Evolutionary conservation across 1,140 invertebrate genomes (phyloP).

Genomic region (Pogonomyrmex barbatus): DNA sequence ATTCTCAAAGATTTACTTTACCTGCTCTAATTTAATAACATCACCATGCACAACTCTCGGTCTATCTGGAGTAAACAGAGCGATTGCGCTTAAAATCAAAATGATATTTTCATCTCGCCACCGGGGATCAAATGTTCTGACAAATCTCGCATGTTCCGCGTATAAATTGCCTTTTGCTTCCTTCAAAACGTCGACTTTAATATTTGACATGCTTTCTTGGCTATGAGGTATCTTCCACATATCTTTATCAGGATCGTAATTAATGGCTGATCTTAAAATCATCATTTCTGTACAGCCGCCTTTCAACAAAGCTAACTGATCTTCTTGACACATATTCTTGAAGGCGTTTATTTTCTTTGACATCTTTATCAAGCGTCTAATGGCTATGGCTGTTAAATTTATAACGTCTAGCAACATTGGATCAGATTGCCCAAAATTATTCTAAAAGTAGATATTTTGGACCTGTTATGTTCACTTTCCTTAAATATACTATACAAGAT

Average conservation of each 20-base stretch:
- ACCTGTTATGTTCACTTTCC: not conserved
- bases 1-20: constrained; percentile 75
- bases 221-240: constrained; percentile 94
- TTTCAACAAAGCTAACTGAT: constrained; percentile 95
- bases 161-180: constrained; percentile 95
- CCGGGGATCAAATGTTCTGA: constrained; percentile 92
- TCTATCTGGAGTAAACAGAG: constrained; percentile 94
- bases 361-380: constrained; percentile 96
- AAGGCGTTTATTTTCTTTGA: constrained; percentile 95
- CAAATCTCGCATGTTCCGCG: constrained; percentile 93
- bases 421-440: constrained; percentile 88
- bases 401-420: constrained; percentile 93
- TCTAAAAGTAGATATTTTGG: constrained; percentile 50
- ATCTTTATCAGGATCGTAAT: constrained; percentile 93
- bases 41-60: constrained; percentile 93
- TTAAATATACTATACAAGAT: not conserved
- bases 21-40: constrained; percentile 95
- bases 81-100: constrained; percentile 95
- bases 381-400: constrained; percentile 96
- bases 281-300: constrained; percentile 96
- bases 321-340: constrained; percentile 96
- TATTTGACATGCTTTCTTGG: constrained; percentile 90
- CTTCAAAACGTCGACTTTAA: constrained; percentile 94
- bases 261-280: constrained; percentile 95
- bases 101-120: constrained; percentile 96